Conservation (phyloP, 2,888 invertebrate genomes). For the Monopis laevigella region DNA sequence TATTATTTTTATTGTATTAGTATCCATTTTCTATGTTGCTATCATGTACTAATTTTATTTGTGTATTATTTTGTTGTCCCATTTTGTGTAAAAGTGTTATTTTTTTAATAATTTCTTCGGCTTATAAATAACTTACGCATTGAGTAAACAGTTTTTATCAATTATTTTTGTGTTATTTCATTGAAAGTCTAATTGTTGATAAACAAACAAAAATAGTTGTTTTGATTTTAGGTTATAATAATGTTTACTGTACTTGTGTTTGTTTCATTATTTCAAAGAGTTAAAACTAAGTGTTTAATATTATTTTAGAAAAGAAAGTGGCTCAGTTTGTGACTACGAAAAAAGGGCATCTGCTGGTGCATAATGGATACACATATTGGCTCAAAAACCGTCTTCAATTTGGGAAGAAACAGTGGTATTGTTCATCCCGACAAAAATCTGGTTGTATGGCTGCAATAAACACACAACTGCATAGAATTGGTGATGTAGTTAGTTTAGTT, state of each 20-base stretch:
- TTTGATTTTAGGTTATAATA: not conserved
- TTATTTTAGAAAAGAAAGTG: slow-evolving; percentile 49
- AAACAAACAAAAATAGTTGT: not conserved
- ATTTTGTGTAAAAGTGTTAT: too few species aligned
- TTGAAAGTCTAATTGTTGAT: too few species aligned
- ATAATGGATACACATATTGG: slow-evolving; percentile 55
- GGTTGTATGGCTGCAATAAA: slow-evolving; percentile 58
- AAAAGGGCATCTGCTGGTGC: slow-evolving; percentile 53
- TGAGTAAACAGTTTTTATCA: too few species aligned
- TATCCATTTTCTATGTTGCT: too few species aligned
- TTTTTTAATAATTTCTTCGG: too few species aligned
- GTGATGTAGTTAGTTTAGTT: slow-evolving; percentile 46
- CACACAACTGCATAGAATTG: slow-evolving; percentile 36
- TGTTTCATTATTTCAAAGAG: too few species aligned
- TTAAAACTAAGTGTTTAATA: not conserved
- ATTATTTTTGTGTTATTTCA: too few species aligned
- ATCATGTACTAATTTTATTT: too few species aligned
- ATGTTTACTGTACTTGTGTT: not conserved
- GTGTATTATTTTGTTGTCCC: too few species aligned
- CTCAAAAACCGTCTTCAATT: slow-evolving; percentile 54
- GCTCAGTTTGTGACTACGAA: slow-evolving; percentile 56
- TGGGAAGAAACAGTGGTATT: slow-evolving; percentile 57
- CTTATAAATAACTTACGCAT: too few species aligned
- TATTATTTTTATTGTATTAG: too few species aligned
- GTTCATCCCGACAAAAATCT: slow-evolving; percentile 54